Evolutionary conservation across 2,113 vertebrate species (phyloP), one percentile per base, ranked within the genome.

Genomic region (Tympanuchus pallidicinctus): DNA sequence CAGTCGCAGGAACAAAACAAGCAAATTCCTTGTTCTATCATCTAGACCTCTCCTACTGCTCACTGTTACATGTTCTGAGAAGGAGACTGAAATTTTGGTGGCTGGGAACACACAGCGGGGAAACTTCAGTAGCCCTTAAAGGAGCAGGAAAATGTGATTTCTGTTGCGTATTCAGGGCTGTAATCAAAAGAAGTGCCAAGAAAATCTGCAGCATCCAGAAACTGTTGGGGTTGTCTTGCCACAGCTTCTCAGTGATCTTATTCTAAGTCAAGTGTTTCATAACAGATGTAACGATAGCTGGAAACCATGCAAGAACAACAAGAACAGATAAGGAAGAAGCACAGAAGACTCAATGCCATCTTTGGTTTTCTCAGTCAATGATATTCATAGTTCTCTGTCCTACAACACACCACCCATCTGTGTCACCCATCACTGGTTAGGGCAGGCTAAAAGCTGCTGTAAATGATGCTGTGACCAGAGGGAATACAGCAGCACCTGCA

Each of bases 241-340:
- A 86, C 90, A 93, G 86, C 73, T 95, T 94, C 72, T 84, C 57
- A 24, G 73, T 66, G 94, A 96, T 96, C 88, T 93, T 93, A 95
- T 93, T 83, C 63, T 11, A 32, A 71, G 72, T 66, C 34, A 56
- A 93, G 57, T 78, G 83, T 84, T 96, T 96, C 95, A 72, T 59
- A 92, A 96, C 85, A 93, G 92, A 84, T 65, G 1, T 40, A 86
- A 78, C 6, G 86, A 96, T 79, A 89, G 57, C 77, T 92, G 40
- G 43, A 84, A 57, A 22, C 80, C 40, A 65, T 2, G 1, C 43
- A 88, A 38, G 38, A 38, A 38, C 38, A 38, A 38, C 70, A 64
- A 80, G 90, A 90, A 86, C 0, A 94, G 80, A 72, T 45, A 78
- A 72, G 76, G 65, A 52, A 86, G 73, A 69, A 71, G 6, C 52